A percentile compares a stretch with the other conserved stretches of the same genome.
phyloP scores from a whole-genome alignment of 1,140 invertebrate species.

The Caenorhabditis tropicalis region DNA sequence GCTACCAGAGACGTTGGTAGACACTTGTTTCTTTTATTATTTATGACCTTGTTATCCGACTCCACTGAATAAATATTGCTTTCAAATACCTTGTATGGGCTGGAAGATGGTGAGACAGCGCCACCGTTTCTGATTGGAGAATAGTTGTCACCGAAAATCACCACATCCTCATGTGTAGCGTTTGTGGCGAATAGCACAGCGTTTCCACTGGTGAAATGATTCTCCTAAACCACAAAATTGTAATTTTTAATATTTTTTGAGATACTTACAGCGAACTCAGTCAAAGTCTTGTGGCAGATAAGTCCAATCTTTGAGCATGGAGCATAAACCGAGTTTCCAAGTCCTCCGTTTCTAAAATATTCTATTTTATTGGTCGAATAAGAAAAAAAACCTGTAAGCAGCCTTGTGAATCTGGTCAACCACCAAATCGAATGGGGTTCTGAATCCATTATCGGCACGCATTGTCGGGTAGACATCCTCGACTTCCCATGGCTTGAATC shows the following conservation, averaged over 20 bases:
- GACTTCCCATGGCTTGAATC: slow-evolving; percentile 69
- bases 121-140: slow-evolving; percentile 56
- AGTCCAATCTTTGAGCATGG: slow-evolving; percentile 41
- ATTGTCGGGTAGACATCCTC: slow-evolving; percentile 56
- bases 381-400: slow-evolving; percentile 58
- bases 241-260: neutral
- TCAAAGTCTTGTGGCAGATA: slow-evolving; percentile 51
- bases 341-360: slow-evolving; percentile 63
- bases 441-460: slow-evolving; percentile 56
- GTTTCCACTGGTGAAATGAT: slow-evolving; percentile 62
- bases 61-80: slow-evolving; percentile 22
- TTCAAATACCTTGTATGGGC: slow-evolving; percentile 57
- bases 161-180: slow-evolving; percentile 62
- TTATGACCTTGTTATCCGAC: slow-evolving; percentile 29
- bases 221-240: neutral
- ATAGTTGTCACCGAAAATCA: slow-evolving; percentile 64
- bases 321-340: slow-evolving; percentile 65
- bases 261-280: slow-evolving; percentile 51
- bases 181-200: slow-evolving; percentile 67
- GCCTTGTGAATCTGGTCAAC: slow-evolving; percentile 68
- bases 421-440: slow-evolving; percentile 60
- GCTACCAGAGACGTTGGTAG: slow-evolving; percentile 24
- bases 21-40: neutral
- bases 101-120: slow-evolving; percentile 54
- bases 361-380: neutral